Conservation (phyloP, 37 sponge, comb jelly and placozoan genomes). For the Corticium candelabrum region DNA sequence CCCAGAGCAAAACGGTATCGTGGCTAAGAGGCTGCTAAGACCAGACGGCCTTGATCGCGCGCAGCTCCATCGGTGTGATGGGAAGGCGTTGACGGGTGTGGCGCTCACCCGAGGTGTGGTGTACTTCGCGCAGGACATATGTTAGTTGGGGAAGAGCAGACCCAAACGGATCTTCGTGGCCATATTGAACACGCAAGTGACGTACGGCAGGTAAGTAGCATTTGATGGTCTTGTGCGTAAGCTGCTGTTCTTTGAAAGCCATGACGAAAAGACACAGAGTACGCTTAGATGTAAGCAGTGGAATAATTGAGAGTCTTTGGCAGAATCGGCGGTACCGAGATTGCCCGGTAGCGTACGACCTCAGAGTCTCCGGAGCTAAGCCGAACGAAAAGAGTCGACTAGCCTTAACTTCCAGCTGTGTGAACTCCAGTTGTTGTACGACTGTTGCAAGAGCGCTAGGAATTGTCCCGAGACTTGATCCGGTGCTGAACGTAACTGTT, state of each 20-base stretch:
- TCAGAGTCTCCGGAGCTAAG: not conserved
- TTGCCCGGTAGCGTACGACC: slow-evolving; percentile 2
- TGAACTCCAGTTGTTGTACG: slow-evolving; percentile 27
- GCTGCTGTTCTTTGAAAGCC: too few species aligned
- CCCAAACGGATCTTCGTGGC: not conserved
- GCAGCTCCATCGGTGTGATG: too few species aligned
- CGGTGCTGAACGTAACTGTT: slow-evolving; percentile 6
- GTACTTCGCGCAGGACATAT: not conserved
- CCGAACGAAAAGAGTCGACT: slow-evolving; percentile 20
- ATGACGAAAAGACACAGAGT: too few species aligned
- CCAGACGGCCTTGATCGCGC: too few species aligned
- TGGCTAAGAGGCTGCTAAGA: too few species aligned
- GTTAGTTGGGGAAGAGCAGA: too few species aligned
- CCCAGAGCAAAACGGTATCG: too few species aligned
- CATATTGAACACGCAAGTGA: not conserved
- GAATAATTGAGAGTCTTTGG: not conserved
- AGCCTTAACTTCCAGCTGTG: slow-evolving; percentile 13
- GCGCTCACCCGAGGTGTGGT: not conserved
- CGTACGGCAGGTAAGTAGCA: too few species aligned
- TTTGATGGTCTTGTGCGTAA: too few species aligned
- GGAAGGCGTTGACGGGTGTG: too few species aligned
- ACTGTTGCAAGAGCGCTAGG: slow-evolving; percentile 1
- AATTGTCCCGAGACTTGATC: not conserved
- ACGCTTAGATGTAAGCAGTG: slow-evolving; percentile 15
- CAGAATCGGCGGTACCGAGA: slow-evolving; percentile 8